A percentile compares a stretch with the other conserved stretches of the same genome.
Evolutionary conservation across 2,888 invertebrate genomes (phyloP).

Genomic region (Parapristionchus giblindavisi): DNA sequence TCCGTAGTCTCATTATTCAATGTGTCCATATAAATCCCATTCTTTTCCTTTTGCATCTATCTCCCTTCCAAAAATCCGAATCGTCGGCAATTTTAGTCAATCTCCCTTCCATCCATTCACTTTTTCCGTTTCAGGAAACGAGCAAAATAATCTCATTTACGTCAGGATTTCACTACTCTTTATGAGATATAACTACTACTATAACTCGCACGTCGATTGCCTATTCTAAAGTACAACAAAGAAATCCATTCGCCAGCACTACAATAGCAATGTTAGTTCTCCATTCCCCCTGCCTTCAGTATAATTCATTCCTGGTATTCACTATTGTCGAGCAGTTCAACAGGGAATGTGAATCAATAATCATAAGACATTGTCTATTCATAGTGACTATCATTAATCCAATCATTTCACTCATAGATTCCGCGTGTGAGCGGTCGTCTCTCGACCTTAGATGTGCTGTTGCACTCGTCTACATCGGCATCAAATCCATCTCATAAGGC

Average conservation of each 20-base stretch:
- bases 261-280: too few species aligned
- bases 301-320: too few species aligned
- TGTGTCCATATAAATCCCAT: too few species aligned
- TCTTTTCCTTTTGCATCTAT: background rate
- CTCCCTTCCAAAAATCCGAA: background rate
- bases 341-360: too few species aligned
- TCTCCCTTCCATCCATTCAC: slow-evolving; percentile 12
- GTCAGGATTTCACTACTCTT: background rate
- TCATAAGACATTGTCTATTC: too few species aligned
- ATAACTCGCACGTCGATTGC: background rate
- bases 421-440: slow-evolving; percentile 24
- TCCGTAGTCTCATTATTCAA: too few species aligned
- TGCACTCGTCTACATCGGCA: slow-evolving; percentile 65
- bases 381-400: too few species aligned
- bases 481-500: slow-evolving; percentile 69
- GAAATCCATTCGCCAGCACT: too few species aligned
- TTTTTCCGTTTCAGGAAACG: slow-evolving; percentile 10
- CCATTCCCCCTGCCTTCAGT: too few species aligned
- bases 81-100: background rate
- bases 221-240: too few species aligned
- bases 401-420: background rate
- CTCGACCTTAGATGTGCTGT: slow-evolving; percentile 55
- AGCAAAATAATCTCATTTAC: slow-evolving; percentile 31
- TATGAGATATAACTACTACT: background rate
- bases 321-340: too few species aligned